phyloP scores from a whole-genome alignment of 2,113 vertebrate genomes.

The Callaeas wilsoni region DNA sequence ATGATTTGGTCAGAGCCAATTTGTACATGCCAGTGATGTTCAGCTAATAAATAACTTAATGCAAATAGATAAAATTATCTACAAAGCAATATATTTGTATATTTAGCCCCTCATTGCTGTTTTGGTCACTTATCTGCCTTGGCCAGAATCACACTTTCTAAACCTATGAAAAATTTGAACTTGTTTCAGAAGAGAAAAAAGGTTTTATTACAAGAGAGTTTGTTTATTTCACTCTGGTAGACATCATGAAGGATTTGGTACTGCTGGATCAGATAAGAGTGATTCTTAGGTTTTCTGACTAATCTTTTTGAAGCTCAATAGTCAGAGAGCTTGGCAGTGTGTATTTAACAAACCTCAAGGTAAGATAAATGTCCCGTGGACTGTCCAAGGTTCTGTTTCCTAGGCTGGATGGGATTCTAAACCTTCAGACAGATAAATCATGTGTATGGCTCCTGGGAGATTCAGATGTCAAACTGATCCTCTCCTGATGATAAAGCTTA shows the following conservation, averaged over 20 bases:
- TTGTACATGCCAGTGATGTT: neutral
- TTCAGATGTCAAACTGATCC: neutral
- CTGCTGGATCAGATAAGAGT: neutral
- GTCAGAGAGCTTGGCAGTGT: neutral
- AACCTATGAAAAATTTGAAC: neutral
- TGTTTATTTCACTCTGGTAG: neutral
- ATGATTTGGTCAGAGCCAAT: neutral
- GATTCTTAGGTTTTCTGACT: neutral
- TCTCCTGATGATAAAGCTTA: neutral
- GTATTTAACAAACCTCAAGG: neutral
- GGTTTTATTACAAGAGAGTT: neutral
- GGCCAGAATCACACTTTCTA: neutral
- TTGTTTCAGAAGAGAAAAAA: neutral
- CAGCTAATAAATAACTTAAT: neutral
- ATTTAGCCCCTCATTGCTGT: neutral
- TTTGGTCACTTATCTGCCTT: neutral
- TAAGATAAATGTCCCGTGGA: neutral
- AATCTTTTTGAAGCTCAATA: neutral
- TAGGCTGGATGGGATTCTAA: neutral
- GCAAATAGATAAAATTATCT: neutral
- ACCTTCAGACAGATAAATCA: constrained; percentile 1
- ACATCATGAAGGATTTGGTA: neutral
- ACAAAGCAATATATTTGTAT: neutral
- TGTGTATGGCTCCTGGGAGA: neutral
- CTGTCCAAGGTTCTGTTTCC: neutral